phyloP scores from a whole-genome alignment of 2,888 invertebrate genomes.

The Apeira syringaria region DNA sequence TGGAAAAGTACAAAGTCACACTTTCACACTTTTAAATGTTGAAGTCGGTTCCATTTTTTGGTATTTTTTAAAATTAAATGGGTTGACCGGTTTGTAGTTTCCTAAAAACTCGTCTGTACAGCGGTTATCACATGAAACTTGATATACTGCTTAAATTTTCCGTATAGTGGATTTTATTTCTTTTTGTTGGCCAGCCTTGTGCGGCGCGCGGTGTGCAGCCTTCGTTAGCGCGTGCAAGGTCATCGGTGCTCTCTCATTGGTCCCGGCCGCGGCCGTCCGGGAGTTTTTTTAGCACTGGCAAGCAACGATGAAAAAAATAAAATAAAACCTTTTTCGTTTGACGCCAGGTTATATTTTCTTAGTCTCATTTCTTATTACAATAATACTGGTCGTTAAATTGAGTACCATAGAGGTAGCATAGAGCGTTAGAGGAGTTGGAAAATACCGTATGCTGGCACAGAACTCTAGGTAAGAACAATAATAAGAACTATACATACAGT shows the following conservation, averaged over 20 bases:
- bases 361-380: slow-evolving; percentile 7
- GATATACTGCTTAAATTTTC: slow-evolving; percentile 3
- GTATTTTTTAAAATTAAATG: too few species aligned
- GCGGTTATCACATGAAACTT: background rate
- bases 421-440: too few species aligned
- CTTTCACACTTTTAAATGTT: too few species aligned
- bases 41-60: too few species aligned
- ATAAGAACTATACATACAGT: too few species aligned
- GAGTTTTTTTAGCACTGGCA: slow-evolving; percentile 36
- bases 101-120: background rate
- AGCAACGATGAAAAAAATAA: slow-evolving; percentile 22
- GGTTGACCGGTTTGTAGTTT: background rate
- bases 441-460: too few species aligned
- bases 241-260: slow-evolving; percentile 52
- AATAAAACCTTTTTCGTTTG: slow-evolving; percentile 20
- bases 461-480: too few species aligned
- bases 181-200: slow-evolving; percentile 67
- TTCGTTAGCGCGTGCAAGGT: slow-evolving; percentile 79
- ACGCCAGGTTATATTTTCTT: slow-evolving; percentile 15
- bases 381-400: slow-evolving; percentile 1
- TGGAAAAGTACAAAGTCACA: too few species aligned
- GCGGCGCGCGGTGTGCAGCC: slow-evolving; percentile 68
- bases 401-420: background rate
- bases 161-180: slow-evolving; percentile 47
- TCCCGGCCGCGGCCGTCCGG: slow-evolving; percentile 32